Base-by-base conservation (phyloP, 2,797 vertebrate genomes). In the Melanotaenia nigrans region DNA sequence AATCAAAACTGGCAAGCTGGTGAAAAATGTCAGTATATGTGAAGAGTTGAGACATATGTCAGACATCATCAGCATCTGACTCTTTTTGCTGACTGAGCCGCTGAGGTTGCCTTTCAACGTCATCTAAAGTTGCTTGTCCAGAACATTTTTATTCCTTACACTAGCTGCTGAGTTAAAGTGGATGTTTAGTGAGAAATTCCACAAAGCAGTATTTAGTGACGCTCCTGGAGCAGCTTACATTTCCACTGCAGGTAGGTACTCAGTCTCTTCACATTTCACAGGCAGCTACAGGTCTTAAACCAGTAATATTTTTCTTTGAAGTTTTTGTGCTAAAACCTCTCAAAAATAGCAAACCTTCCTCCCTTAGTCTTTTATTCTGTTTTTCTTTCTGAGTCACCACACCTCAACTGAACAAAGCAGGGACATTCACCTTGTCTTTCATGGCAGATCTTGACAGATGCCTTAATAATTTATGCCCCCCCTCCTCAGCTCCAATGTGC, bases 381-480 rank as follows among this genome's bases (percentile, higher is more conserved):
- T 75, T 14, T 65, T 75, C 47, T 54, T 38, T 20, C 36, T 65
- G 40, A 40, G 35, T 33, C 49, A n/a, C 6, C 33, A 42, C 45
- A 30, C 14, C 61, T 20, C 12, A 12, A 6, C 62, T 60, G 2
- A 71, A 63, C 64, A 60, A 14, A 66, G 60, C 38, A 40, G 25
- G 45, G 62, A 68, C 71, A 65, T 38, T 65, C 78, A 72, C 33
- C 54, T 73, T 68, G 16, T 53, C 55, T 77, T 38, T 8, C 51
- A 40, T 30, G 58, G 32, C 35, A 62, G 40, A 65, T 61, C 25
- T 38, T 18, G 22, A 58, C 65, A 64, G 54, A 55, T 30, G 22
- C 53, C 18, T 89, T 53, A 90, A 89, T 87, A 83, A 85, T 79
- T 81, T 24, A 87, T 77, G 51, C 60, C 20, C 54, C 36, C 18